A percentile compares a stretch with the other conserved stretches of the same genome.
Evolutionary conservation across 2,797 vertebrate species (phyloP).

Genomic region (Serranus cabrilla): DNA sequence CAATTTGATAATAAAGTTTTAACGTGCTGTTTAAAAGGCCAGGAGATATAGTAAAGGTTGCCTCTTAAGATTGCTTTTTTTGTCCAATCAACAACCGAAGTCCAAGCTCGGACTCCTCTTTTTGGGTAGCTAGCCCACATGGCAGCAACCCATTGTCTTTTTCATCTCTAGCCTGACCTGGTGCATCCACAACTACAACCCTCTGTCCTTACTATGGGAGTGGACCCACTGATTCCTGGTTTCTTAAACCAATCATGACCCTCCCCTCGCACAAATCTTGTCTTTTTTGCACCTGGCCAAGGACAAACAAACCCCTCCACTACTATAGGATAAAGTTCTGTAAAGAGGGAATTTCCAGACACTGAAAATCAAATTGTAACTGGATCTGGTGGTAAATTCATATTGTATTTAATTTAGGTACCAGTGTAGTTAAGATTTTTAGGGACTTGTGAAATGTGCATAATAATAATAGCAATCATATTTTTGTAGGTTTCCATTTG

Average conservation of each 20-base stretch:
- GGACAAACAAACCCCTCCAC: background rate
- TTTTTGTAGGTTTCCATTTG: conserved; percentile 45
- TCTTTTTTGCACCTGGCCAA: background rate
- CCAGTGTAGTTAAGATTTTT: background rate
- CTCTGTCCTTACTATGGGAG: too few relatives aligned
- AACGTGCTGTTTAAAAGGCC: too few relatives aligned
- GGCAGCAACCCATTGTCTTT: background rate
- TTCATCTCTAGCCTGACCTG: too few relatives aligned
- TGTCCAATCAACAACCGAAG: too few relatives aligned
- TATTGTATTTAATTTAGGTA: background rate
- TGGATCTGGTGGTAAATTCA: background rate
- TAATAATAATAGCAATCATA: conserved; percentile 13
- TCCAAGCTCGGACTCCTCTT: too few relatives aligned
- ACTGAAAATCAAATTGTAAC: background rate
- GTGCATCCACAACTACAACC: too few relatives aligned
- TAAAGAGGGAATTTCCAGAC: background rate
- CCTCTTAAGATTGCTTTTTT: too few relatives aligned
- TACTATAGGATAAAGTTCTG: background rate
- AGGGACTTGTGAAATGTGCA: background rate
- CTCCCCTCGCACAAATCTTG: background rate
- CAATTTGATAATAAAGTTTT: too few relatives aligned
- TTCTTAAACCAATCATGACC: background rate
- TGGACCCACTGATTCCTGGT: too few relatives aligned
- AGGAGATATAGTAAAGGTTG: background rate
- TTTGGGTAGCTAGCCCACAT: background rate